Evolutionary conservation across 2,113 vertebrate species (phyloP).

Genomic region (Lates calcarifer): DNA sequence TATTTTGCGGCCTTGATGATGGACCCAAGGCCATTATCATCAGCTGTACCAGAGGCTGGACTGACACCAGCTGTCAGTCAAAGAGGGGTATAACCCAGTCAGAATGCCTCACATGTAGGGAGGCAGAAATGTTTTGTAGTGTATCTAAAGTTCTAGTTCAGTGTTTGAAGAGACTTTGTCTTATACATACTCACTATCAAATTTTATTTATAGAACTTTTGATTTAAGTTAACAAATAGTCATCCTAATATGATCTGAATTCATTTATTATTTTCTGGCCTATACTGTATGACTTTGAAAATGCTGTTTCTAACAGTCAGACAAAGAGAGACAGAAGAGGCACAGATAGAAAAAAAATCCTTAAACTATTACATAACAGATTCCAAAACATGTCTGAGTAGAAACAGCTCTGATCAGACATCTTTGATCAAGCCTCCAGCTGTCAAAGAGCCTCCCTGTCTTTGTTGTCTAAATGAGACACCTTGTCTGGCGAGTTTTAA

Average conservation of each 20-base stretch:
- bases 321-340: not conserved
- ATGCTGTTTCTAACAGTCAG: not conserved
- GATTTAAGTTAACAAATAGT: not conserved
- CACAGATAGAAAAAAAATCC: not conserved
- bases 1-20: conserved; percentile 69
- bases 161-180: not conserved
- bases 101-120: conserved; percentile 22
- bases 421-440: conserved; percentile 60
- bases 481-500: conserved; percentile 67
- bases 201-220: not conserved
- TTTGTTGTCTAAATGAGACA: conserved; percentile 72
- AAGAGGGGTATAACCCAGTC: conserved; percentile 46
- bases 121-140: conserved; percentile 1
- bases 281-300: not conserved
- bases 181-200: not conserved
- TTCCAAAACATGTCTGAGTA: conserved; percentile 21
- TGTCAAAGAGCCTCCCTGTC: conserved; percentile 31
- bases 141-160: not conserved
- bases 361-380: conserved; percentile 42
- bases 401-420: conserved; percentile 48
- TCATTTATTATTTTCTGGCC: not conserved
- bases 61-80: conserved; percentile 72
- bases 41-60: conserved; percentile 49
- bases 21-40: conserved; percentile 61
- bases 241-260: not conserved